Evolutionary conservation across 2,888 invertebrate genomes (phyloP), one percentile per base, ranked within the genome.

Genomic region (Orthonevra nobilis): DNA sequence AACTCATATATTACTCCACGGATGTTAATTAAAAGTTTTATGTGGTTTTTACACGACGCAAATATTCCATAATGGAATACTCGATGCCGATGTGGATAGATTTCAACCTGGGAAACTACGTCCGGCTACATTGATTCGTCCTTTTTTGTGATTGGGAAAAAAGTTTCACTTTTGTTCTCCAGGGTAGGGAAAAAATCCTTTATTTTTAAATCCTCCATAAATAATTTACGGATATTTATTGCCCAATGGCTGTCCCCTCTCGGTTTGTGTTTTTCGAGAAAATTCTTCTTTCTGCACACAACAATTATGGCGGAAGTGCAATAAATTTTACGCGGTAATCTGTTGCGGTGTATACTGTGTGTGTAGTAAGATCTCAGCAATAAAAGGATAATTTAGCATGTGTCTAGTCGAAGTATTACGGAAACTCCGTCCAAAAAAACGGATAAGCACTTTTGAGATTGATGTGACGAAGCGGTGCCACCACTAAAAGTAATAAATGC

Each of bases 1-100:
- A n/a, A n/a, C 44, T 4, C 23, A 23, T 5, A 23, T 5, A 44
- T n/a, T 38, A 28, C 20, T 14, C 3, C 23, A n/a, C 32, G 52
- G 70, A 79, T 66, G 66, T 79, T 79, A 79, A 79, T 79, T 72
- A 79, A 79, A 79, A 79, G 72, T 79, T 79, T 72, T 32, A 64
- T 40, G 58, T 19, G 58, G 42, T 63, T 70, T 64, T 52, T 14
- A 19, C 50, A 38, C 30, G 44, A 7, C 14, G 3, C n/a, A 32
- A 40, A 20, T 44, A 30, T 32, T 28, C n/a, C n/a, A 15, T 32
- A 26, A 38, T 23, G 38, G 26, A 56, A 50, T 26, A 10, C 38
- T n/a, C n/a, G n/a, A n/a, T n/a, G n/a, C n/a, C n/a, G n/a, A n/a
- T n/a, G n/a, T 23, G 48, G 7, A 19, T 56, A 32, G 28, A n/a